Percentiles rank a stretch among this genome's conserved stretches.
These are phyloP conservation scores for Garrulus glandarius DNA, from an alignment of 2,797 vertebrate species.

Conservation along the genomic window DNA sequence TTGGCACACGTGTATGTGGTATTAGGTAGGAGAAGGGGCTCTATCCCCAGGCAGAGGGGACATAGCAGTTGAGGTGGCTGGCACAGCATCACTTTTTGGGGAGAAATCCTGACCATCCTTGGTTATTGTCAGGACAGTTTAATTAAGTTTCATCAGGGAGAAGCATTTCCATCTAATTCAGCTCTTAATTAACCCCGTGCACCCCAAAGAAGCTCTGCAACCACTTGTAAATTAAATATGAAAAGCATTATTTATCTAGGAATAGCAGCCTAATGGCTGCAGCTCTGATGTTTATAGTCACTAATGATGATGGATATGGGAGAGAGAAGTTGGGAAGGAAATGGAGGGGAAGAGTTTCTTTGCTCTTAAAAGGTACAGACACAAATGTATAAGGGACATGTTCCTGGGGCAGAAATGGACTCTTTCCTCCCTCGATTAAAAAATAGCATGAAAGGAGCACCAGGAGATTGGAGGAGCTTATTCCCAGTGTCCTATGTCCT, in stretches of 20 bases:
- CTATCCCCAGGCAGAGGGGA: not conserved
- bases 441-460: not conserved
- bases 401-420: not conserved
- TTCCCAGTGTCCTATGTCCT: not conserved
- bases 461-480: not conserved
- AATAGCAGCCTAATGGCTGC: constrained; percentile 66
- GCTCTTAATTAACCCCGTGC: constrained; percentile 81
- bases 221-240: constrained; percentile 79
- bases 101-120: not conserved
- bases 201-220: constrained; percentile 70
- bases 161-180: constrained; percentile 73
- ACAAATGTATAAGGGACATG: not conserved
- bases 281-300: constrained; percentile 66
- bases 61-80: fast-evolving
- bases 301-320: constrained; percentile 75
- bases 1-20: fast-evolving
- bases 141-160: constrained; percentile 68
- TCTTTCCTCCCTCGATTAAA: not conserved
- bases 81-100: not conserved
- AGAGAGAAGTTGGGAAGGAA: constrained; percentile 3
- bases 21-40: not conserved
- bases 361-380: not conserved
- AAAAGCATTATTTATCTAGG: constrained; percentile 81
- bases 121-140: constrained; percentile 18
- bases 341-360: not conserved